These are phyloP conservation scores for Drosophila seclusa DNA, from an alignment of 2,888 invertebrate genomes.

Conservation along the genomic window DNA sequence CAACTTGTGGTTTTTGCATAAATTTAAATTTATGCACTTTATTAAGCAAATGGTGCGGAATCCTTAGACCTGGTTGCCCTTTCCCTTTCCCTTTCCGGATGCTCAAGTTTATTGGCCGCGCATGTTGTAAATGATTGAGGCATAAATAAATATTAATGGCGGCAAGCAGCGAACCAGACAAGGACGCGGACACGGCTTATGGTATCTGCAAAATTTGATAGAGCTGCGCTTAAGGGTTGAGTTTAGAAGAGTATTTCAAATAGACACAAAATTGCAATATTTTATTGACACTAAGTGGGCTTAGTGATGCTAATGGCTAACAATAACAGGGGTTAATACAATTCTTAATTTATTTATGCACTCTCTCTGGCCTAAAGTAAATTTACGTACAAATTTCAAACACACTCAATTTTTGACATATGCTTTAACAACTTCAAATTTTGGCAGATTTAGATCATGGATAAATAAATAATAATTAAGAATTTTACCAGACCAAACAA, in stretches of 20 bases:
- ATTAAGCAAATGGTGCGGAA: constrained; percentile 57
- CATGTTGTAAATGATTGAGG: constrained; percentile 55
- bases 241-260: background rate
- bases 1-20: constrained; percentile 56
- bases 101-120: constrained; percentile 31
- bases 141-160: constrained; percentile 71
- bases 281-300: constrained; percentile 10
- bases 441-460: background rate
- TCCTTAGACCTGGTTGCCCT: constrained; percentile 10
- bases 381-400: too few relatives aligned
- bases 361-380: background rate
- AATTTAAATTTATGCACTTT: constrained; percentile 69
- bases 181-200: constrained; percentile 16
- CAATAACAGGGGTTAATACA: too few relatives aligned
- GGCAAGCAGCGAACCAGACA: constrained; percentile 13
- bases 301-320: background rate
- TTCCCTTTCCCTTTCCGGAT: background rate
- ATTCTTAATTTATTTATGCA: background rate
- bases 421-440: background rate
- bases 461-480: constrained; percentile 1
- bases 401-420: background rate
- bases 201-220: constrained; percentile 20
- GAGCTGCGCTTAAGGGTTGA: constrained; percentile 35
- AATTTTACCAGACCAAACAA: background rate
- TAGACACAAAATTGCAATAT: constrained; percentile 14